phyloP scores from a whole-genome alignment of 2,113 vertebrate genomes.

The Castor canadensis region DNA sequence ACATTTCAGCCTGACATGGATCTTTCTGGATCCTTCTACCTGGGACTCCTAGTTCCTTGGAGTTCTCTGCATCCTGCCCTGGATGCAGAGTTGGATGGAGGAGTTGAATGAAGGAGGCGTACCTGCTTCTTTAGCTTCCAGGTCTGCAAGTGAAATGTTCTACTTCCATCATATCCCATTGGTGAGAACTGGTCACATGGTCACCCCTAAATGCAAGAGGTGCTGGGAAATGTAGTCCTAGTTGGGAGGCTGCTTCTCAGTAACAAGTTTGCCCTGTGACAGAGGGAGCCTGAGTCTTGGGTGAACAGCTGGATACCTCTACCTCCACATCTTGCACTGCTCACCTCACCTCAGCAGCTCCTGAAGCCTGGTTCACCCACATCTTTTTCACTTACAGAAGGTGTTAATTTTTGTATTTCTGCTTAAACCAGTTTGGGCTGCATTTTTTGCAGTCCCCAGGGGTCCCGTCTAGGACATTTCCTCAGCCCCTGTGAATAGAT shows the following conservation, averaged over 20 bases:
- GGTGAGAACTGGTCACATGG: neutral
- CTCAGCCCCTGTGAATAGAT: neutral
- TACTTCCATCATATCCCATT: neutral
- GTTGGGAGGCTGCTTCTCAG: neutral
- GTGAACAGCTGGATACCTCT: neutral
- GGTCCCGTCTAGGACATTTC: neutral
- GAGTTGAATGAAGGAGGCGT: neutral
- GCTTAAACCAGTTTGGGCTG: neutral
- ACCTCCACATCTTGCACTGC: neutral
- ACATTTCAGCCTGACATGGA: fast-evolving
- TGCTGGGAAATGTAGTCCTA: conserved; percentile 19
- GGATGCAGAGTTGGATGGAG: neutral
- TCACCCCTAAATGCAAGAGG: neutral
- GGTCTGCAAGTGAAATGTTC: neutral
- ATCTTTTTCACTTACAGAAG: neutral
- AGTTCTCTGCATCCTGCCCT: neutral
- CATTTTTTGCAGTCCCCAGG: neutral
- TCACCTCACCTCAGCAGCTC: neutral
- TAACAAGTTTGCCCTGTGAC: too few relatives aligned
- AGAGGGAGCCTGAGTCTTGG: neutral
- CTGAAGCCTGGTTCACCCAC: neutral
- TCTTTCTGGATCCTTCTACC: neutral
- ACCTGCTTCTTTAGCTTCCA: neutral
- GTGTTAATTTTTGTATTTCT: neutral
- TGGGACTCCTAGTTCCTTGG: neutral